Conservation (phyloP, 2,888 invertebrate species). For the Agrenia bidenticulata region DNA sequence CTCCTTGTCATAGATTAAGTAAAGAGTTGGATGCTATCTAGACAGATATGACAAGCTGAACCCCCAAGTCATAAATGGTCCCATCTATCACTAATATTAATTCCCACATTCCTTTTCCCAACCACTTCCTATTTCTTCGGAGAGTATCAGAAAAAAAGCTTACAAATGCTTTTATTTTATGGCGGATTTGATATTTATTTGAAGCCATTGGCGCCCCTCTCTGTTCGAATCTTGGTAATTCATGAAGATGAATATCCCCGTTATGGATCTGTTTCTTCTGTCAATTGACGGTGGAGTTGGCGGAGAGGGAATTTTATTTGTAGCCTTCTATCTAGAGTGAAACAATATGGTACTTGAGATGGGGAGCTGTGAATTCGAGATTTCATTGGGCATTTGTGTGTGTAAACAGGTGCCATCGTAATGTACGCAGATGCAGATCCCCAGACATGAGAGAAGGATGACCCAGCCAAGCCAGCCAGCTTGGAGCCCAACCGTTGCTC, state of each 20-base stretch:
- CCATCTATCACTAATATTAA: no score
- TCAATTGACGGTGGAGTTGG: constrained; percentile 2
- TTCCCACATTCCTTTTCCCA: no score
- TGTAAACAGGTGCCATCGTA: constrained; percentile 45
- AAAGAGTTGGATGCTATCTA: no score
- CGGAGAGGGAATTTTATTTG: not conserved
- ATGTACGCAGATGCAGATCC: constrained; percentile 44
- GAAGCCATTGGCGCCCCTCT: no score
- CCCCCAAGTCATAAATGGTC: no score
- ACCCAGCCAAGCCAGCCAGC: constrained; percentile 10
- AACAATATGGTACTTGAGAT: constrained; percentile 26
- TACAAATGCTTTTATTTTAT: no score
- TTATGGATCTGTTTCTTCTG: constrained; percentile 9
- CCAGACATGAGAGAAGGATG: constrained; percentile 23
- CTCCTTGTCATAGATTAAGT: no score
- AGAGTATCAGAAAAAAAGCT: no score
- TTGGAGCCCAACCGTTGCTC: constrained; percentile 20
- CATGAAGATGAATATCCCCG: constrained; percentile 19
- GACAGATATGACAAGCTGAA: no score
- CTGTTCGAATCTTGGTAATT: no score
- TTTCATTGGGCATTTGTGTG: constrained; percentile 44
- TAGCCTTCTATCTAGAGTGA: constrained; percentile 5
- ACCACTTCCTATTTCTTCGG: no score
- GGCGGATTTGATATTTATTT: no score
- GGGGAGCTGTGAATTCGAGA: constrained; percentile 44